Conservation (phyloP, 2,113 vertebrate species). For the Myotis davidii region DNA sequence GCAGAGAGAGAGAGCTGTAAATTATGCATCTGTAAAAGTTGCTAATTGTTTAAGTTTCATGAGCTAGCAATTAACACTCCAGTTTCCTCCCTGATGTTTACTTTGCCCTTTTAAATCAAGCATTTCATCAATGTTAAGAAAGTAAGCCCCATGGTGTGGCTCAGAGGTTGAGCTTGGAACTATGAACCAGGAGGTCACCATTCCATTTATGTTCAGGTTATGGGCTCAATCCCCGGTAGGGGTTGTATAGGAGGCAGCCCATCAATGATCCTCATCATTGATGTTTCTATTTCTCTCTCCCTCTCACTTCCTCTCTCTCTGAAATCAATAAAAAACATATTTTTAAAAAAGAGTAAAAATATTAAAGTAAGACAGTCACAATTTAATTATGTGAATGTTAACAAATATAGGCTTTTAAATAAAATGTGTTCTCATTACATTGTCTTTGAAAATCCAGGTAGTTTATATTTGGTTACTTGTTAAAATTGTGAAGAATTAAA, state of each 20-base stretch:
- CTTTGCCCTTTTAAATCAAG: constrained; percentile 46
- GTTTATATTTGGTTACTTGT: constrained; percentile 6
- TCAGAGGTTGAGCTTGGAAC: too few species aligned
- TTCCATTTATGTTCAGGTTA: too few species aligned
- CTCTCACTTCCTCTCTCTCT: too few species aligned
- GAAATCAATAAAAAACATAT: too few species aligned
- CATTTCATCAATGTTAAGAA: background rate
- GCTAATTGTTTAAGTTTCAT: background rate
- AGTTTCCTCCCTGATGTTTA: background rate
- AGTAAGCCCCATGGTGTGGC: background rate
- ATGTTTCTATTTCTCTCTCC: too few species aligned
- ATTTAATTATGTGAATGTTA: background rate
- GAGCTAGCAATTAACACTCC: background rate
- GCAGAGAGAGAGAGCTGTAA: background rate
- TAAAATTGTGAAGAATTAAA: background rate
- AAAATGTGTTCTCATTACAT: background rate
- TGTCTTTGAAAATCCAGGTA: background rate
- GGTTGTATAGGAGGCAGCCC: too few species aligned
- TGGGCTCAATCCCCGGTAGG: too few species aligned
- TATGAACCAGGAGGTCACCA: too few species aligned
- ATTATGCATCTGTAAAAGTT: background rate
- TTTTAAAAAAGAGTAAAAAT: background rate
- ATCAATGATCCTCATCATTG: too few species aligned
- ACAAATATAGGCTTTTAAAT: background rate
- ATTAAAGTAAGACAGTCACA: background rate